Evolutionary conservation across 2,888 invertebrate genomes (phyloP).

Genomic region (Orchesellides sinensis): DNA sequence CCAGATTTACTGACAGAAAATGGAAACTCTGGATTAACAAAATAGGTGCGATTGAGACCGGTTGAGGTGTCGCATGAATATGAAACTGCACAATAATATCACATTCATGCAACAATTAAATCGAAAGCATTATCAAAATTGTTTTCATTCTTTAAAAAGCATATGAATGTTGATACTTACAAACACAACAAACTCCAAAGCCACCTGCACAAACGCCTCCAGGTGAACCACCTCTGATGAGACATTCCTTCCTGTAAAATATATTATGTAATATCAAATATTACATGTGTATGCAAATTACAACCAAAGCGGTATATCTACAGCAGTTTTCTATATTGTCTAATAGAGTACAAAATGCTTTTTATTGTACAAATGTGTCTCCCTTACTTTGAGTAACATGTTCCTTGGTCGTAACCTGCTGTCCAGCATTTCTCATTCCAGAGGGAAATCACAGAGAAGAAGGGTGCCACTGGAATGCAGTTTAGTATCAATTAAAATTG

Average conservation of each 20-base stretch:
- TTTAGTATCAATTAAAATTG: neutral
- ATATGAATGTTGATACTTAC: conserved; percentile 79
- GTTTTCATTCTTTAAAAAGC: neutral
- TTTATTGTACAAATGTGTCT: neutral
- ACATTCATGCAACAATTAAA: neutral
- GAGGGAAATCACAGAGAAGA: conserved; percentile 70
- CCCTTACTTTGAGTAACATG: conserved; percentile 69
- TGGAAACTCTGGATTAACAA: conserved; percentile 82
- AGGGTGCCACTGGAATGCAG: conserved; percentile 63
- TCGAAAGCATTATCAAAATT: conserved; percentile 5
- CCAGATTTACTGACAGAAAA: conserved; percentile 73
- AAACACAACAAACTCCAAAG: conserved; percentile 86
- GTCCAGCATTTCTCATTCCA: conserved; percentile 74
- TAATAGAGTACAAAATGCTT: neutral
- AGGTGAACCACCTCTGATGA: conserved; percentile 80
- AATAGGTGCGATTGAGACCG: conserved; percentile 83
- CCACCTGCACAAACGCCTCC: conserved; percentile 85
- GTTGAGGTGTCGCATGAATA: conserved; percentile 83
- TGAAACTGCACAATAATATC: conserved; percentile 79
- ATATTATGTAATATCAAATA: too few relatives aligned
- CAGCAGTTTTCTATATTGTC: neutral
- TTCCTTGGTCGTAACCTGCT: conserved; percentile 71
- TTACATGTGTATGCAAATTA: too few relatives aligned
- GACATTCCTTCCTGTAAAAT: conserved; percentile 80
- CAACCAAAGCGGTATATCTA: neutral